Evolutionary conservation across 2,113 vertebrate genomes (phyloP), one percentile per base, ranked within the genome.

Genomic region (Dromas ardeola): DNA sequence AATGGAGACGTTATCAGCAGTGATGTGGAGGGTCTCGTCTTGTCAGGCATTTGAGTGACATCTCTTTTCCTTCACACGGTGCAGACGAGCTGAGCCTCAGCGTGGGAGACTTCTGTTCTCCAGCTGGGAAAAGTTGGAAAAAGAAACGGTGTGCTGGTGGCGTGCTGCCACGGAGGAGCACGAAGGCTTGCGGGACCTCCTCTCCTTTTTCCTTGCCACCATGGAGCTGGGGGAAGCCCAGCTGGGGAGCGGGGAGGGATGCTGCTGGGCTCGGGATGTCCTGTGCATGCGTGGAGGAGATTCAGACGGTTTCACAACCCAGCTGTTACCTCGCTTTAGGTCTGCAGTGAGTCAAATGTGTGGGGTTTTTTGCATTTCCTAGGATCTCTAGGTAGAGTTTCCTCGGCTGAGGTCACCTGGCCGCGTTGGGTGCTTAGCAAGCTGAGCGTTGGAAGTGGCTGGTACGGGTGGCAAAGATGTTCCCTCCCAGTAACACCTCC

Each of bases 361-460:
- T 67, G 62, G 13, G 61, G 12, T 6, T 88, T 77, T 71, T 89
- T 65, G 30, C 13, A 34, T 77, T 72, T 82, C 55, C 58, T 69
- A 1, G 34, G 21, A 66, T 77, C 18, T 66, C 63, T 49, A 53
- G 59, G 14, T 36, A 26, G 27, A 49, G 61, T 69, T 92, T 69
- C 59, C n/a, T 71, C 62, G 72, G n/a, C 58, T 70, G 59, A 62
- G 38, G n/a, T 72, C 40, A 18, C 58, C 52, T 79, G 81, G 86
- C 32, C 25, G 9, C 0, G 0, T 0, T 67, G 70, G 59, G 42
- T 5, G 1, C 43, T 43, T 40, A 22, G 69, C 59, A 63, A 55
- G 56, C 61, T 81, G 87, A 89, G 62, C 66, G 47, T 63, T n/a
- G 43, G 47, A 50, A 71, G 79, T 30, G 62, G 53, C 62, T 90